phyloP scores from a whole-genome alignment of 2,797 vertebrate species.

The Hemibagrus guttatus region DNA sequence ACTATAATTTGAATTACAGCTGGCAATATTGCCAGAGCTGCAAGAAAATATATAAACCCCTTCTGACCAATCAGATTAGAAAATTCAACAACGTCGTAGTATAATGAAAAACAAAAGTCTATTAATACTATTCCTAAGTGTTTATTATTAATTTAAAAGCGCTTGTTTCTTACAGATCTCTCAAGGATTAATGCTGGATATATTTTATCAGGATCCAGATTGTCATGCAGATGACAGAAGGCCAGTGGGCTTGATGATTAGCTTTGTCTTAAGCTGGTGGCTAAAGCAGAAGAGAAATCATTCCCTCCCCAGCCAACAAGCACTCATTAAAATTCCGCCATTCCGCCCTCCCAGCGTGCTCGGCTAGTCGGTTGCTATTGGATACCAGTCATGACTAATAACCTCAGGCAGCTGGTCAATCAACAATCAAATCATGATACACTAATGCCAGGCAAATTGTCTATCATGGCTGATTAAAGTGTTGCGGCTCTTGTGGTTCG shows the following conservation, averaged over 20 bases:
- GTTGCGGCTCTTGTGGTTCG: conserved; percentile 5
- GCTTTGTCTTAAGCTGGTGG: conserved; percentile 45
- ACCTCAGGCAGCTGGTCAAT: conserved; percentile 53
- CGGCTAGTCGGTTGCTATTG: conserved; percentile 48
- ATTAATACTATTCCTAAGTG: background rate
- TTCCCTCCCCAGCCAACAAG: conserved; percentile 38
- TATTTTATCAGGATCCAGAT: conserved; percentile 29
- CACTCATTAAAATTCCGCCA: conserved; percentile 54
- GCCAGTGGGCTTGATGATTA: conserved; percentile 46
- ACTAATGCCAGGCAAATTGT: conserved; percentile 46
- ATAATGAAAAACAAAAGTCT: background rate
- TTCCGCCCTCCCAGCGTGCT: conserved; percentile 24
- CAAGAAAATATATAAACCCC: background rate
- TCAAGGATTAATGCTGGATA: conserved; percentile 13
- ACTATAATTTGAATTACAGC: background rate
- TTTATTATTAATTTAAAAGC: conserved; percentile 3
- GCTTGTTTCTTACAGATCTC: background rate
- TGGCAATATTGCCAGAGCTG: background rate
- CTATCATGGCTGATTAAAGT: conserved; percentile 40
- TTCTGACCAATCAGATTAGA: background rate
- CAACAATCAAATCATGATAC: conserved; percentile 52
- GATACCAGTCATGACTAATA: conserved; percentile 51
- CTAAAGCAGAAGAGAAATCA: conserved; percentile 31
- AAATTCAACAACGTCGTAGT: background rate
- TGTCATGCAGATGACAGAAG: conserved; percentile 40